Evolutionary conservation across 2,797 vertebrate genomes (phyloP).

Genomic region (Parambassis ranga): DNA sequence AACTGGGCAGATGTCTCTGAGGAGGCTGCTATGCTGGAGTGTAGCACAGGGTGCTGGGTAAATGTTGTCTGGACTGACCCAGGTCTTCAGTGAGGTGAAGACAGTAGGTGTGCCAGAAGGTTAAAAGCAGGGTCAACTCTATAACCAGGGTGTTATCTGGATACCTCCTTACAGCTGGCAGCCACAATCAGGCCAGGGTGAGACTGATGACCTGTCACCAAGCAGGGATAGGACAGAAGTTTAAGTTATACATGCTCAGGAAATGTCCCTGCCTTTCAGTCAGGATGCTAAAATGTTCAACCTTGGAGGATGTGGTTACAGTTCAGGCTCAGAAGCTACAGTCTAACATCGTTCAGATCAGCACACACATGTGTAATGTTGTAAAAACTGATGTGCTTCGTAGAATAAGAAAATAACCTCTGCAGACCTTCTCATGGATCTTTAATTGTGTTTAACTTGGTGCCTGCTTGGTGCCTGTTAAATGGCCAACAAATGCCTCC

Average conservation of each 20-base stretch:
- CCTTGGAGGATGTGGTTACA: constrained; percentile 66
- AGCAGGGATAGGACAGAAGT: too few species aligned
- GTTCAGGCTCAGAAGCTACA: constrained; percentile 32
- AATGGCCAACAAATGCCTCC: constrained; percentile 53
- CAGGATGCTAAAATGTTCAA: constrained; percentile 63
- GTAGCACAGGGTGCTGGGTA: constrained; percentile 34
- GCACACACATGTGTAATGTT: constrained; percentile 1
- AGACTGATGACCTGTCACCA: constrained; percentile 16
- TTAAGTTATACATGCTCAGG: constrained; percentile 41
- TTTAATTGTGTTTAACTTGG: constrained; percentile 49
- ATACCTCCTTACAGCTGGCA: constrained; percentile 54
- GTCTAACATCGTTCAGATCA: constrained; percentile 28
- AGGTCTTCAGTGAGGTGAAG: constrained; percentile 37
- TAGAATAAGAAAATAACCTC: constrained; percentile 30
- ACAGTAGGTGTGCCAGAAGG: constrained; percentile 53
- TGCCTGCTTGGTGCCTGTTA: constrained; percentile 49
- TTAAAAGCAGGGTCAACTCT: constrained; percentile 60
- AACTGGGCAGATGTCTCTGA: constrained; percentile 43
- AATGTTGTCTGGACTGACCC: constrained; percentile 41
- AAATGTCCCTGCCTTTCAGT: constrained; percentile 58
- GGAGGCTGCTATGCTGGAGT: constrained; percentile 18
- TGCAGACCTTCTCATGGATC: constrained; percentile 4
- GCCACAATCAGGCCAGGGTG: constrained; percentile 26
- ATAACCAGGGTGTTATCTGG: constrained; percentile 52
- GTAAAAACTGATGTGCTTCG: constrained; percentile 26